These are phyloP conservation scores for Megatriorchis doriae DNA, from an alignment of 2,113 vertebrate genomes.

Conservation along the genomic window DNA sequence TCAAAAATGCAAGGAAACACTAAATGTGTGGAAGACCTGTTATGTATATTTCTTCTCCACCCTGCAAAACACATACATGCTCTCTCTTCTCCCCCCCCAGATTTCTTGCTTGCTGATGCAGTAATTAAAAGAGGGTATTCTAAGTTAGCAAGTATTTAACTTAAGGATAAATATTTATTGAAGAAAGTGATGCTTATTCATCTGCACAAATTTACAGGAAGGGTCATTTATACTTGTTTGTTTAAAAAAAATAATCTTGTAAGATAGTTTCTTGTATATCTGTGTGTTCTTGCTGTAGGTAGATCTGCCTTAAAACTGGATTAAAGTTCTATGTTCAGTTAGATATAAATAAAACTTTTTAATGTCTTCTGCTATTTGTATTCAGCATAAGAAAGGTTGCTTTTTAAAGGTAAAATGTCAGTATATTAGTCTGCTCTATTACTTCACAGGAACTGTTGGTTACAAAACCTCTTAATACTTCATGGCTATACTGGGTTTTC, in stretches of 20 bases:
- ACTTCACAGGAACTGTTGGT: not conserved
- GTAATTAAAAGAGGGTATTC: not conserved
- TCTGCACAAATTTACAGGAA: not conserved
- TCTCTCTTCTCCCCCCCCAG: not conserved
- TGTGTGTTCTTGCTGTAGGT: not conserved
- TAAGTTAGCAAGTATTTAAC: not conserved
- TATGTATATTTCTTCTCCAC: not conserved
- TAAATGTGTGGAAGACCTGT: not conserved
- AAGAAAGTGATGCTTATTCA: not conserved
- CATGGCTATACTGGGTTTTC: not conserved
- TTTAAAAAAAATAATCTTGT: not conserved
- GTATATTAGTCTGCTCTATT: not conserved
- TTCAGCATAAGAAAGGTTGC: not conserved
- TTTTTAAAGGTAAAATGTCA: not conserved
- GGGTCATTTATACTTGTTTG: not conserved
- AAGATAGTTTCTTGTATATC: not conserved
- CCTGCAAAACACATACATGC: not conserved
- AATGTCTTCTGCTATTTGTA: not conserved
- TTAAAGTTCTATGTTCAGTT: not conserved
- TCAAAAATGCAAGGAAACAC: not conserved
- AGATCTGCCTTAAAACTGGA: not conserved
- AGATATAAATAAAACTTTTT: not conserved
- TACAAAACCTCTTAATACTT: not conserved
- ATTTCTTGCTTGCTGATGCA: not conserved
- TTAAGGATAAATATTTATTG: not conserved